A percentile compares a stretch with the other conserved stretches of the same genome.
These are phyloP conservation scores for Myotis davidii DNA, from an alignment of 2,113 vertebrate species.

Conservation along the genomic window DNA sequence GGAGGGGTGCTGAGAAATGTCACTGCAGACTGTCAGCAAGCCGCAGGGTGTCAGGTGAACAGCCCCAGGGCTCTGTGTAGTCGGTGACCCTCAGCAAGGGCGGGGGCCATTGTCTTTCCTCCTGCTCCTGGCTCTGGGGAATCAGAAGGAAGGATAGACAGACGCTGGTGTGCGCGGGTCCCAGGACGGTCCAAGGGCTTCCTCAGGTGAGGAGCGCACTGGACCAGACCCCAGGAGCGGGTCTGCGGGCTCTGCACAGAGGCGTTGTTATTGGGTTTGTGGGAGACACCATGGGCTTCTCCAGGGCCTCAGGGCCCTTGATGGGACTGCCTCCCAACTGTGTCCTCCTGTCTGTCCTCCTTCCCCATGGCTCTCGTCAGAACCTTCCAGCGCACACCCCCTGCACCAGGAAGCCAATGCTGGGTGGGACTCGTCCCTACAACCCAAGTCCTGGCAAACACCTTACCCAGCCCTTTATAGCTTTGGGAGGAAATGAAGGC, in stretches of 20 bases:
- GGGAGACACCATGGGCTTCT: not conserved
- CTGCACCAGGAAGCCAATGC: not conserved
- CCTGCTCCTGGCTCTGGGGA: not conserved
- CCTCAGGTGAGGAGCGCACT: not conserved
- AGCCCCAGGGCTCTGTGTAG: conserved; percentile 79
- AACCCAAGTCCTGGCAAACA: not conserved
- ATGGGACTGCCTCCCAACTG: not conserved
- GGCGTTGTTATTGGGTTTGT: not conserved
- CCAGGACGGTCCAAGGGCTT: not conserved
- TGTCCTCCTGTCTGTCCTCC: not conserved
- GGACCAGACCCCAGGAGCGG: not conserved
- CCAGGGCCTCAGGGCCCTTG: not conserved
- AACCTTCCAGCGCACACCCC: not conserved
- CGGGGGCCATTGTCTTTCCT: conserved; percentile 16
- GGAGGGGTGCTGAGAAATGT: conserved; percentile 27
- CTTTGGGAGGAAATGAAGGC: not conserved
- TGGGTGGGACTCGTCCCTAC: not conserved
- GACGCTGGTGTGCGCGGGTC: not conserved
- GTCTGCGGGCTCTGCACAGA: not conserved
- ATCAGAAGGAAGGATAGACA: not conserved
- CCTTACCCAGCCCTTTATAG: not conserved
- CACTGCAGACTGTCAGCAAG: conserved; percentile 28
- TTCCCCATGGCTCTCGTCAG: not conserved
- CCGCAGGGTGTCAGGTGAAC: conserved; percentile 76
- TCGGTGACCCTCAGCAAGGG: conserved; percentile 49